Percentiles rank a stretch among this genome's conserved stretches.
These are phyloP conservation scores for Pomphorhynchus laevis DNA, from an alignment of 1,140 invertebrate genomes.

Conservation along the genomic window DNA sequence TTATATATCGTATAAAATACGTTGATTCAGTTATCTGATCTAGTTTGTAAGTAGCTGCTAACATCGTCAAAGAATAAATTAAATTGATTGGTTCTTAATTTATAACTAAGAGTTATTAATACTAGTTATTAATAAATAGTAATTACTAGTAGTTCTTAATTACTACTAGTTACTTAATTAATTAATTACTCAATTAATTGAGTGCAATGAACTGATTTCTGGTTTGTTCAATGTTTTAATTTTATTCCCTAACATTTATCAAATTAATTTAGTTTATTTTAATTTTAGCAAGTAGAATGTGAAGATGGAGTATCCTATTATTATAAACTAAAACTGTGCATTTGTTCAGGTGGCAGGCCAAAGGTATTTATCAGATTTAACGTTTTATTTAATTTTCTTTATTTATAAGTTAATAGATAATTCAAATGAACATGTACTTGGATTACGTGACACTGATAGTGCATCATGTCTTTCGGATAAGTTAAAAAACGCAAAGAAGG, in stretches of 20 bases:
- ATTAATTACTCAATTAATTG: too few relatives aligned
- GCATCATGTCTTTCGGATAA: slow-evolving; percentile 2
- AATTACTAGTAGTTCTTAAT: too few relatives aligned
- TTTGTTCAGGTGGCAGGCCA: slow-evolving; percentile 51
- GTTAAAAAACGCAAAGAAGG: slow-evolving; percentile 1
- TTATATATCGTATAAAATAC: too few relatives aligned
- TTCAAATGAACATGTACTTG: slow-evolving; percentile 3
- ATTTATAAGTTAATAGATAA: neutral
- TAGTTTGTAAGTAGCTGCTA: too few relatives aligned
- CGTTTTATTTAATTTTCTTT: neutral
- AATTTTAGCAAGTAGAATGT: neutral
- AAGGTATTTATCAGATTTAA: slow-evolving; percentile 27
- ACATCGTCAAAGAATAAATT: too few relatives aligned
- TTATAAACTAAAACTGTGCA: slow-evolving; percentile 47
- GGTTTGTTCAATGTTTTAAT: too few relatives aligned
- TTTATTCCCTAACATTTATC: neutral
- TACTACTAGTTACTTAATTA: too few relatives aligned
- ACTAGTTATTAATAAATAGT: too few relatives aligned
- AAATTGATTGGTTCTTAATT: too few relatives aligned
- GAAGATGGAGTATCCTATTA: neutral
- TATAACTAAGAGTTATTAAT: too few relatives aligned
- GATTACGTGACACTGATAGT: slow-evolving; percentile 7
- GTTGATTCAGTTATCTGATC: too few relatives aligned
- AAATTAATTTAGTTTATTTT: neutral
- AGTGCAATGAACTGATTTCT: too few relatives aligned